phyloP scores from a whole-genome alignment of 1,140 invertebrate species.

The Drosophila micromelanica region DNA sequence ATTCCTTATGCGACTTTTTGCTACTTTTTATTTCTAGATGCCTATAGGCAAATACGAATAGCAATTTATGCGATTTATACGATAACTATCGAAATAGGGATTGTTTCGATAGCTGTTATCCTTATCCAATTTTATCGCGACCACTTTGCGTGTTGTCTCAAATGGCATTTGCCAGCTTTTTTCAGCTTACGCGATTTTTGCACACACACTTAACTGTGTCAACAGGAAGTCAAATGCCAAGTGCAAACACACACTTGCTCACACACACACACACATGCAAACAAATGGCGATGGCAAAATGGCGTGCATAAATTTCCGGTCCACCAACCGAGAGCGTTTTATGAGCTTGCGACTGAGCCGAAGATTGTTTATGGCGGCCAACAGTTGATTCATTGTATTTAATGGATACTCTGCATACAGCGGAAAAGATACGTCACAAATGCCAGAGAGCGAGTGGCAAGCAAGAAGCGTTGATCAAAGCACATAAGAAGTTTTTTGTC shows the following conservation, averaged over 20 bases:
- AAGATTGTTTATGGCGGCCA: slow-evolving; percentile 78
- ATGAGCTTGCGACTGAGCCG: slow-evolving; percentile 60
- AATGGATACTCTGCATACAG: slow-evolving; percentile 74
- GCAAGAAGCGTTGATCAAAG: slow-evolving; percentile 20
- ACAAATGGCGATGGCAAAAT: slow-evolving; percentile 55
- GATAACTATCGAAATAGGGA: no score
- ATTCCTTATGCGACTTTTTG: no score
- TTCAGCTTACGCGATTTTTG: slow-evolving; percentile 12
- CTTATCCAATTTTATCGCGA: no score
- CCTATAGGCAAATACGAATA: no score
- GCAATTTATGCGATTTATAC: no score
- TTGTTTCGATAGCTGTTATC: no score
- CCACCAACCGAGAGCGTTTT: slow-evolving; percentile 64
- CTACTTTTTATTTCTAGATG: no score
- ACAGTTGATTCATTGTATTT: slow-evolving; percentile 79
- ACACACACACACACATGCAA: slow-evolving; percentile 2
- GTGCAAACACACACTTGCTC: slow-evolving; percentile 36
- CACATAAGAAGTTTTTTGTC: slow-evolving; percentile 41
- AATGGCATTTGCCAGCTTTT: slow-evolving; percentile 20
- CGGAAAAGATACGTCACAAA: slow-evolving; percentile 42
- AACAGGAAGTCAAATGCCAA: slow-evolving; percentile 72
- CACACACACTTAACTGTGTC: slow-evolving; percentile 63
- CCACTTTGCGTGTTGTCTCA: not conserved
- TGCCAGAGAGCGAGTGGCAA: no score
- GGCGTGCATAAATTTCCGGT: slow-evolving; percentile 76